A percentile compares a stretch with the other conserved stretches of the same genome.
Evolutionary conservation across 2,113 vertebrate species (phyloP).

Genomic region (Peucedramus taeniatus): DNA sequence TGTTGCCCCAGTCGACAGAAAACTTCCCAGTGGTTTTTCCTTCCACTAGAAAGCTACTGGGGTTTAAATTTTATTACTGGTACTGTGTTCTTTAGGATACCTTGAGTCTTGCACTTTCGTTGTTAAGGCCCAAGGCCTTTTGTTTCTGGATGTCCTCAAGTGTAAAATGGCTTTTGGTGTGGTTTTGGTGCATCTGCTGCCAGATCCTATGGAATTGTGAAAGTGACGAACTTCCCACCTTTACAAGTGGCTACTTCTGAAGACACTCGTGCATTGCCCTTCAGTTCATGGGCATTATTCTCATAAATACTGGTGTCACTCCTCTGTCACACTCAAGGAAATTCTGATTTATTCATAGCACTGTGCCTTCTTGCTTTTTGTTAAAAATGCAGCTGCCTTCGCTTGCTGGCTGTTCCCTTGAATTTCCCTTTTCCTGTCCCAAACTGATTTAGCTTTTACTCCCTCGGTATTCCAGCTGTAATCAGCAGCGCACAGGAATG

Average conservation of each 20-base stretch:
- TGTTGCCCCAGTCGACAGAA: background rate
- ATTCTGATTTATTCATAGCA: constrained; percentile 24
- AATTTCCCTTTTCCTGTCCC: constrained; percentile 30
- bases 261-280: background rate
- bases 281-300: background rate
- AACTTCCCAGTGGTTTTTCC: background rate
- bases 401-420: background rate
- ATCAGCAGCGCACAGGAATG: background rate
- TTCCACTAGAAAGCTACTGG: background rate
- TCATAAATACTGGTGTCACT: constrained; percentile 8
- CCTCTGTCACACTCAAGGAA: constrained; percentile 20
- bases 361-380: background rate
- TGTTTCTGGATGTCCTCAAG: background rate
- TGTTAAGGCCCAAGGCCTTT: background rate
- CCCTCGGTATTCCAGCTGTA: background rate
- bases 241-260: background rate
- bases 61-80: background rate
- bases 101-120: background rate
- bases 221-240: background rate
- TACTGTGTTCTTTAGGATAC: background rate
- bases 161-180: background rate
- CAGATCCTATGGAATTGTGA: accelerated
- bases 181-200: background rate
- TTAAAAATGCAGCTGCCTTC: background rate
- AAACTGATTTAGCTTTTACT: background rate